Evolutionary conservation across 1,140 invertebrate species (phyloP).

Genomic region (Zaprionus kolodkinae): DNA sequence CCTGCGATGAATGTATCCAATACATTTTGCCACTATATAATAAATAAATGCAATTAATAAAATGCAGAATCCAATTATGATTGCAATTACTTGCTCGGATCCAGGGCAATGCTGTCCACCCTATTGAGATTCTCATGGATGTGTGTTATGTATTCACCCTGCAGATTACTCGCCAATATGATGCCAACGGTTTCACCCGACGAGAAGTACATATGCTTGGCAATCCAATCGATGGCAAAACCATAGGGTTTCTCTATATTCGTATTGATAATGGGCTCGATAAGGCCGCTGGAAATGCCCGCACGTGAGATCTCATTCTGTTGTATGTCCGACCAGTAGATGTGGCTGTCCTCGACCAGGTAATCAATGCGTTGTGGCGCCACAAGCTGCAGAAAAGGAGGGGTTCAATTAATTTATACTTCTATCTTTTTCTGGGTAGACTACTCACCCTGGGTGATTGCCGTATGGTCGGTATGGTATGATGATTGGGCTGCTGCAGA

Average conservation of each 20-base stretch:
- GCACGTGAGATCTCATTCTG: constrained; percentile 90
- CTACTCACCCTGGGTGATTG: constrained; percentile 85
- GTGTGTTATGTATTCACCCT: constrained; percentile 88
- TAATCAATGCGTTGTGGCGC: constrained; percentile 89
- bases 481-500: constrained; percentile 89
- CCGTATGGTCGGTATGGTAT: constrained; percentile 91
- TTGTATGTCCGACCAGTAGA: constrained; percentile 93
- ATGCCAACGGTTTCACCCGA: constrained; percentile 84
- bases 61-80: background rate
- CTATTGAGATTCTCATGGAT: constrained; percentile 78
- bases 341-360: constrained; percentile 87
- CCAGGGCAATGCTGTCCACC: constrained; percentile 87
- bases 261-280: constrained; percentile 90
- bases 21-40: constrained; percentile 87
- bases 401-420: too few relatives aligned
- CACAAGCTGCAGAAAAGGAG: constrained; percentile 85
- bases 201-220: constrained; percentile 89
- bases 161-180: constrained; percentile 89
- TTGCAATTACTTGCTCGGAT: constrained; percentile 86
- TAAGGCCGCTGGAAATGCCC: constrained; percentile 87
- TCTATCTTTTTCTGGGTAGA: too few relatives aligned
- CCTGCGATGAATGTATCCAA: constrained; percentile 85
- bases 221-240: constrained; percentile 91
- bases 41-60: background rate
- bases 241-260: constrained; percentile 86